Percentiles rank a stretch among this genome's conserved stretches.
Evolutionary conservation across 64 coral and sea anemone species (phyloP).

Genomic region (Acropora tenuis): DNA sequence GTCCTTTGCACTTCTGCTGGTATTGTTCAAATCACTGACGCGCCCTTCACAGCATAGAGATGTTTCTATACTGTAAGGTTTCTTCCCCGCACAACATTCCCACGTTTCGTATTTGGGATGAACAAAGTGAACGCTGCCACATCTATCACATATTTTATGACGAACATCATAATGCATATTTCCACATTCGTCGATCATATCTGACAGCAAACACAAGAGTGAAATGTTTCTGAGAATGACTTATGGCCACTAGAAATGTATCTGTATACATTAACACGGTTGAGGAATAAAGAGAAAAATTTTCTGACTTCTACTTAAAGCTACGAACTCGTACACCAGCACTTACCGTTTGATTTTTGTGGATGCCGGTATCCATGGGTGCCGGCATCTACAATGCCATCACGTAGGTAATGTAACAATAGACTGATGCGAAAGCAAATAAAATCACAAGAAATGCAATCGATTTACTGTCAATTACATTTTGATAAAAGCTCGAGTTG

Average conservation of each 20-base stretch:
- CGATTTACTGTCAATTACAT: constrained; percentile 20
- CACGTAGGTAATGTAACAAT: background rate
- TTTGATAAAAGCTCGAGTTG: constrained; percentile 13
- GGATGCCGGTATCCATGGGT: too few species aligned
- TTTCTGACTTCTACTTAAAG: too few species aligned
- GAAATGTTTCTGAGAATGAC: background rate
- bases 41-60: background rate
- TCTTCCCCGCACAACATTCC: constrained; percentile 17
- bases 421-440: background rate
- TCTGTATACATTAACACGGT: too few species aligned
- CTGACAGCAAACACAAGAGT: background rate
- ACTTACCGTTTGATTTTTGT: too few species aligned
- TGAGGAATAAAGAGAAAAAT: too few species aligned
- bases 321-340: too few species aligned
- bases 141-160: constrained; percentile 17
- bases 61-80: background rate
- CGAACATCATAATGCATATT: constrained; percentile 15
- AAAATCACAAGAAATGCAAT: constrained; percentile 17
- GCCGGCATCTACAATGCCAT: background rate
- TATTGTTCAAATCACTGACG: background rate
- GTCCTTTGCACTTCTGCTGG: background rate
- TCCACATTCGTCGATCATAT: constrained; percentile 15
- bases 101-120: background rate
- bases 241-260: too few species aligned
- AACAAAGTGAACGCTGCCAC: background rate